Conservation (phyloP, 2,113 vertebrate genomes). For the Mandrillus leucophaeus region DNA sequence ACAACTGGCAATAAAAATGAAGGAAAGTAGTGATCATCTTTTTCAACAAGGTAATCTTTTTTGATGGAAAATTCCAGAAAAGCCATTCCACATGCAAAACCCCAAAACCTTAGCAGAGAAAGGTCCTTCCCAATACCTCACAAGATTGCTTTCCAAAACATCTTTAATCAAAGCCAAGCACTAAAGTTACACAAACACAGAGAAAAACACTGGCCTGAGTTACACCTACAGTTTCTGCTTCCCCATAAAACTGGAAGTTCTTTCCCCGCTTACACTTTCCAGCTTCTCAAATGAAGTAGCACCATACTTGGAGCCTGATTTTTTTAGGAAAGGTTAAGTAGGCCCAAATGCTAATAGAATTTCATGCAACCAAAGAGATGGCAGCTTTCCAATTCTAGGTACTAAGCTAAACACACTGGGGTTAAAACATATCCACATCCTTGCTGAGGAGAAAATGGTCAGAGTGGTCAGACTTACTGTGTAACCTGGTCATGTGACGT, state of each 20-base stretch:
- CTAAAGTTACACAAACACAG: background rate
- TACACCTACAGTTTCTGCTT: background rate
- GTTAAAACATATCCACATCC: background rate
- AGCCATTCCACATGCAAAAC: background rate
- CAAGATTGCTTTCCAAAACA: background rate
- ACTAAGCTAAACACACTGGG: background rate
- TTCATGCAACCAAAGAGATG: background rate
- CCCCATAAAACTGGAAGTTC: background rate
- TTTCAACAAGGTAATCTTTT: background rate
- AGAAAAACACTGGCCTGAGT: background rate
- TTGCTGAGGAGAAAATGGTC: background rate
- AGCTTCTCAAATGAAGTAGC: background rate
- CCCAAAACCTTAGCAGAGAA: background rate
- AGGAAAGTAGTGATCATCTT: background rate
- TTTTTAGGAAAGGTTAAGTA: background rate
- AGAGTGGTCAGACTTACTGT: background rate
- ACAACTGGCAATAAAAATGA: background rate
- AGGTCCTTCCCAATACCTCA: background rate
- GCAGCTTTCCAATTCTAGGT: background rate
- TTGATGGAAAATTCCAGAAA: background rate
- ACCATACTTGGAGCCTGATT: background rate
- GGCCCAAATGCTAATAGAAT: background rate
- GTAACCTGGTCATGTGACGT: background rate
- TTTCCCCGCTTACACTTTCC: background rate
- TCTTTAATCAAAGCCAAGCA: background rate